Conservation (phyloP, 2,797 vertebrate species). For the Tangara arthus region DNA sequence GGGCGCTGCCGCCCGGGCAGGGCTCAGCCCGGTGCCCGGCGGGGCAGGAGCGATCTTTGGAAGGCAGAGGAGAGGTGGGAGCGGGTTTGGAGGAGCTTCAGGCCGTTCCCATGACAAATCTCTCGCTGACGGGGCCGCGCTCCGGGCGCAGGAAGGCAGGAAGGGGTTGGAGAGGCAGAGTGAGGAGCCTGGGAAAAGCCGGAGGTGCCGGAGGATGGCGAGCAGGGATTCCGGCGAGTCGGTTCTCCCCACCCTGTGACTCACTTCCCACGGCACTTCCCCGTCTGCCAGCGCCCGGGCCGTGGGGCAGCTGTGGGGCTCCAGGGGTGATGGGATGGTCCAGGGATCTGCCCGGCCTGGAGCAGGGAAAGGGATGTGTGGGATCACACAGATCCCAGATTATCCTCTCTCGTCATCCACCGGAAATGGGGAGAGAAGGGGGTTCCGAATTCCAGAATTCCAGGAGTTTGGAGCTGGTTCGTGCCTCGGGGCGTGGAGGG, state of each 20-base stretch:
- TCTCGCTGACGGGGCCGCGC: rapidly evolving
- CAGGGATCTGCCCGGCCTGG: background rate
- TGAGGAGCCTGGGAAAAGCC: background rate
- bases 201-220: background rate
- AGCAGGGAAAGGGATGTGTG: background rate
- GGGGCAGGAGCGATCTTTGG: background rate
- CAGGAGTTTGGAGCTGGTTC: background rate
- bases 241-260: background rate
- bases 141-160: background rate
- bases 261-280: background rate
- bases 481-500: rapidly evolving
- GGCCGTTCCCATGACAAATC: background rate
- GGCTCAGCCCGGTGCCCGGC: background rate
- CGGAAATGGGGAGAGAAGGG: rapidly evolving
- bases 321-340: no score
- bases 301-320: background rate
- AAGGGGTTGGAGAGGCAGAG: background rate
- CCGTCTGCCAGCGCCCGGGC: background rate
- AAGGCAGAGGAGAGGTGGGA: background rate
- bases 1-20: rapidly evolving
- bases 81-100: background rate
- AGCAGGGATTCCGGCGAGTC: background rate
- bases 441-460: background rate
- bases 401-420: background rate
- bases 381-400: rapidly evolving